Base-by-base conservation (phyloP, 2,113 vertebrate species). In the Callionymus lyra region DNA sequence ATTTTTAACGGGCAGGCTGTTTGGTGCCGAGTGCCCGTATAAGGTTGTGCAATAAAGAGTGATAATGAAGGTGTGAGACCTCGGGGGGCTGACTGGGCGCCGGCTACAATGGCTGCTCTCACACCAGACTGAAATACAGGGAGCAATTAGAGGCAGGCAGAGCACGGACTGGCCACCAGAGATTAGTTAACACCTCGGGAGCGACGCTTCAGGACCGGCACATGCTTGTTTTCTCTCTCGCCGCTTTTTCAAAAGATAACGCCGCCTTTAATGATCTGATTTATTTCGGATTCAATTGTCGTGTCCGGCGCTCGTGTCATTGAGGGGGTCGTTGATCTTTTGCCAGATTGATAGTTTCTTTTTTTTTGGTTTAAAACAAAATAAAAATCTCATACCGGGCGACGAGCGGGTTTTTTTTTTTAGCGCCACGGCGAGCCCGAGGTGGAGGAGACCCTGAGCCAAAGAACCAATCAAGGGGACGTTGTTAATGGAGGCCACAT, bases 41-140 rank as follows among this genome's bases (percentile, higher is more conserved):
- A 88, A 85, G 85, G 85, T 89, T 89, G 80, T 85, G 88, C 88
- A 90, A 91, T 93, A 93, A 93, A 91, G 89, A 91, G 90, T 88
- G 87, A 91, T 93, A 93, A 94, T 92, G 90, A 93, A 91, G 90
- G 90, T 91, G 91, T 88, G 88, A 92, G 87, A 89, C 86, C 90
- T 89, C 89, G 65, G 72, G 82, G 83, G 88, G 84, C 82, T 77
- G 72, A 83, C 78, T 82, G 85, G 85, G 84, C 84, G 85, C 86
- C 85, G 82, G 86, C 88, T 86, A 88, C 80, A 76, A 87, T 86
- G 87, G 87, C 83, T 88, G 88, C 87, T 88, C 87, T 88, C 87
- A 86, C 84, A 87, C 84, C 85, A 86, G 86, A 88, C 84, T 87
- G 84, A 88, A 85, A 89, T 82, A 81, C 84, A 83, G 86, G 84